These are phyloP conservation scores for Trachurus trachurus DNA, from an alignment of 2,797 vertebrate species.

Conservation along the genomic window DNA sequence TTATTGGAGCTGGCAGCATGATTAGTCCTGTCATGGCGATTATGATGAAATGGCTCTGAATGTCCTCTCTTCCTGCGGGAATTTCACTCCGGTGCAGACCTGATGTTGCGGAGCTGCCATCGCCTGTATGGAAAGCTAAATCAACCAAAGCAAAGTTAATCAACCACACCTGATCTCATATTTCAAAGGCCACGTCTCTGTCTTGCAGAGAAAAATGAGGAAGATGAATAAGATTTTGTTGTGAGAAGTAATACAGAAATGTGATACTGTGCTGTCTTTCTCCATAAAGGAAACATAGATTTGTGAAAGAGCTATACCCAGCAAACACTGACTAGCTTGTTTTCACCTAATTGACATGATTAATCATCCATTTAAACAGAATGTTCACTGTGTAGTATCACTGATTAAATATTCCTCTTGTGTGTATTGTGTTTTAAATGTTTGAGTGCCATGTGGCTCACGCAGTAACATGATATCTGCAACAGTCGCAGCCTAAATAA, in stretches of 20 bases:
- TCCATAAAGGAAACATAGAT: background rate
- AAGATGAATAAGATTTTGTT: background rate
- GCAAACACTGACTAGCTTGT: background rate
- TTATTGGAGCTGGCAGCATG: constrained; percentile 65
- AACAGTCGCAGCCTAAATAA: background rate
- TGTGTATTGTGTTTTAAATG: background rate
- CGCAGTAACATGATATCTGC: background rate
- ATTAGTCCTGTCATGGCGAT: constrained; percentile 61
- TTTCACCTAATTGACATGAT: background rate
- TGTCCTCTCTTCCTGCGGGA: constrained; percentile 17
- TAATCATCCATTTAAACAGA: background rate
- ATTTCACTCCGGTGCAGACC: constrained; percentile 8
- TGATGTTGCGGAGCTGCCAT: constrained; percentile 11
- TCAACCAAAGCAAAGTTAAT: constrained; percentile 34
- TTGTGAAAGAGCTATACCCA: background rate
- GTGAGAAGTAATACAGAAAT: background rate
- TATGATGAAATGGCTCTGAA: constrained; percentile 42
- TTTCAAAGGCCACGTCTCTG: constrained; percentile 20
- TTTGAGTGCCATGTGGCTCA: background rate
- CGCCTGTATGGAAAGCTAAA: constrained; percentile 23
- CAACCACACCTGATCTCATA: constrained; percentile 4
- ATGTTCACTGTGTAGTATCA: background rate
- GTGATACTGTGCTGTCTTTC: background rate
- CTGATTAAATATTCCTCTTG: background rate
- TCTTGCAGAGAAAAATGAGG: background rate